Evolutionary conservation across 2,797 vertebrate genomes (phyloP).

Genomic region (Gallinago nigripennis): DNA sequence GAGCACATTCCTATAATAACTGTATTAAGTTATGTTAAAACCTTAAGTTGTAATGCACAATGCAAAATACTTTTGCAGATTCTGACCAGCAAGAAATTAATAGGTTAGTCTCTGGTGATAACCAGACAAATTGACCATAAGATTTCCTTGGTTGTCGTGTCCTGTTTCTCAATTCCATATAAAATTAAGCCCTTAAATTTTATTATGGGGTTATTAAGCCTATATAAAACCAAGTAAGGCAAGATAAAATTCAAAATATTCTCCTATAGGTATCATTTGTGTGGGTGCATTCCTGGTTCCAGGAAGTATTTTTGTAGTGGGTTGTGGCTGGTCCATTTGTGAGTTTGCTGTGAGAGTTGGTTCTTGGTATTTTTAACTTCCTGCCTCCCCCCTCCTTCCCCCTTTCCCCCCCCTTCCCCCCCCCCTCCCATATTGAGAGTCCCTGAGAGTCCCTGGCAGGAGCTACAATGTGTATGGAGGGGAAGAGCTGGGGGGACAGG

Average conservation of each 20-base stretch:
- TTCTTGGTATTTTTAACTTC: neutral
- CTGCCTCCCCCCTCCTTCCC: too few species aligned
- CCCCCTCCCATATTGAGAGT: neutral
- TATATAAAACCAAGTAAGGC: neutral
- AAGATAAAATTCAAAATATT: neutral
- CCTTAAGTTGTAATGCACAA: neutral
- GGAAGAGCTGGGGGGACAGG: too few species aligned
- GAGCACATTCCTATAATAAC: neutral
- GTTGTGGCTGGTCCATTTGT: accelerated
- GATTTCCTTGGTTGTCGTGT: neutral
- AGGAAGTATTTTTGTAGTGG: neutral
- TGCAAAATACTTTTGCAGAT: neutral
- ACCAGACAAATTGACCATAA: neutral
- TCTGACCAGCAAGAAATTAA: neutral
- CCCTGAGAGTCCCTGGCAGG: neutral
- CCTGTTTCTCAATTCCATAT: neutral
- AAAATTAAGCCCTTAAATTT: neutral
- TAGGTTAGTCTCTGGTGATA: neutral
- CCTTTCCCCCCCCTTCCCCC: too few species aligned
- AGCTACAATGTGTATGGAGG: neutral
- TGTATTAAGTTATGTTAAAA: neutral
- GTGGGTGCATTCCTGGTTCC: neutral
- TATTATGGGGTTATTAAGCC: neutral
- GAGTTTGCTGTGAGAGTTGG: neutral
- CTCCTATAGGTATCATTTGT: neutral